Conservation (phyloP, 1,140 invertebrate genomes). For the Saccostrea echinata region DNA sequence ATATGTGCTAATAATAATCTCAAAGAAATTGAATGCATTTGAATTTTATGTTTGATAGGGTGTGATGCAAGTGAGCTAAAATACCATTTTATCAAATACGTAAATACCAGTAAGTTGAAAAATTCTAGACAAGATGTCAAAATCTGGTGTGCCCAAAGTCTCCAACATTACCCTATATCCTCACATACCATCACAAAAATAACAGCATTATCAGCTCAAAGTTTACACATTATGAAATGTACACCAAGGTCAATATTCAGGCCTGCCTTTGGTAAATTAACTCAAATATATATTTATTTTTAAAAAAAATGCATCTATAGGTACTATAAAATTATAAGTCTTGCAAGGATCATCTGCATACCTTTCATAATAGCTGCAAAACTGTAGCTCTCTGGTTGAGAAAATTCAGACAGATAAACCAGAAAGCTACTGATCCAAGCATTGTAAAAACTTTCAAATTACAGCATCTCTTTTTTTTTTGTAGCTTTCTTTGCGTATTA, state of each 20-base stretch:
- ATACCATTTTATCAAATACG: neutral
- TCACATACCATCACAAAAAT: neutral
- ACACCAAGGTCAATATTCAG: neutral
- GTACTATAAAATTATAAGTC: no score
- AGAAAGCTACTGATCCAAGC: no score
- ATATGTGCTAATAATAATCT: neutral
- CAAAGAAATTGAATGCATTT: neutral
- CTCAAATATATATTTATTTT: no score
- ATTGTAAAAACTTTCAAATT: no score
- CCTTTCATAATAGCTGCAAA: neutral
- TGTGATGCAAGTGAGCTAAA: neutral
- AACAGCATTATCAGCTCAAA: conserved; percentile 10
- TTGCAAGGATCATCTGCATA: neutral
- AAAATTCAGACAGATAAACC: neutral
- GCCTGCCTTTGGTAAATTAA: neutral
- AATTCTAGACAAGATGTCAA: neutral
- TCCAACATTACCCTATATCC: neutral
- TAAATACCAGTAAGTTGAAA: neutral
- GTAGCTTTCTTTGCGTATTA: no score
- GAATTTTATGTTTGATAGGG: neutral
- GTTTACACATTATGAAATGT: neutral
- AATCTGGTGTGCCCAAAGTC: conserved; percentile 6
- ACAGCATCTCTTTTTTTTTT: no score
- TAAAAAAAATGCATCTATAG: no score
- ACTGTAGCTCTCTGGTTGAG: neutral